phyloP scores from a whole-genome alignment of 1,140 invertebrate genomes.

The Sitobion miscanthi region DNA sequence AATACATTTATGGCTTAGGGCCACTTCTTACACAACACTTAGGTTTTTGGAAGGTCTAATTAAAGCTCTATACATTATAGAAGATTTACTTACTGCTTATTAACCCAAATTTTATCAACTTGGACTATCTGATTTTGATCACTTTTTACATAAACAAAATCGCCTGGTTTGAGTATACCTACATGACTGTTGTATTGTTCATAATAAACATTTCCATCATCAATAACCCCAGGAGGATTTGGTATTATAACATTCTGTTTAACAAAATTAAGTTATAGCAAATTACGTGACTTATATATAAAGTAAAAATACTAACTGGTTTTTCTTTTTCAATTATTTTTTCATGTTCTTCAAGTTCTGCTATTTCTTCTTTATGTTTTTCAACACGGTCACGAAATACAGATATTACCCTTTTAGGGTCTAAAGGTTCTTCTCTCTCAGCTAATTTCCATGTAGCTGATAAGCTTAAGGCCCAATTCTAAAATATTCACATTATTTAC shows the following conservation, averaged over 20 bases:
- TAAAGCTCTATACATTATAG: background rate
- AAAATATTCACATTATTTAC: conserved; percentile 56
- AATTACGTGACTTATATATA: background rate
- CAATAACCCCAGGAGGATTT: conserved; percentile 60
- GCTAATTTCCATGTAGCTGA: conserved; percentile 72
- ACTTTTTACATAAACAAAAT: conserved; percentile 90
- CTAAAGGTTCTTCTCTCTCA: conserved; percentile 75
- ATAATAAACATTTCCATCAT: conserved; percentile 84
- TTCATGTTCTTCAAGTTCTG: conserved; percentile 82
- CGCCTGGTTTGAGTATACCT: conserved; percentile 85
- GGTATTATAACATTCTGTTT: conserved; percentile 48
- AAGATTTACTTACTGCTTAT: conserved; percentile 70
- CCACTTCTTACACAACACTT: background rate
- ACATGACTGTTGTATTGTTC: conserved; percentile 89
- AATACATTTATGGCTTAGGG: background rate
- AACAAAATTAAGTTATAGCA: conserved; percentile 28
- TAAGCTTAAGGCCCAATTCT: conserved; percentile 76
- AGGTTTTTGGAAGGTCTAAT: background rate
- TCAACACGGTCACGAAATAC: conserved; percentile 91
- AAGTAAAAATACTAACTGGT: conserved; percentile 63
- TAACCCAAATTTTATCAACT: conserved; percentile 93
- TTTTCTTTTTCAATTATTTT: conserved; percentile 80
- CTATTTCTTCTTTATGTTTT: conserved; percentile 88
- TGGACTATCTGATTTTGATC: conserved; percentile 82
- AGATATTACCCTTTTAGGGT: conserved; percentile 87